Percentiles rank a stretch among this genome's conserved stretches.
These are phyloP conservation scores for Microctenopoma lineatum DNA, from an alignment of 2,797 vertebrate genomes.

Conservation along the genomic window DNA sequence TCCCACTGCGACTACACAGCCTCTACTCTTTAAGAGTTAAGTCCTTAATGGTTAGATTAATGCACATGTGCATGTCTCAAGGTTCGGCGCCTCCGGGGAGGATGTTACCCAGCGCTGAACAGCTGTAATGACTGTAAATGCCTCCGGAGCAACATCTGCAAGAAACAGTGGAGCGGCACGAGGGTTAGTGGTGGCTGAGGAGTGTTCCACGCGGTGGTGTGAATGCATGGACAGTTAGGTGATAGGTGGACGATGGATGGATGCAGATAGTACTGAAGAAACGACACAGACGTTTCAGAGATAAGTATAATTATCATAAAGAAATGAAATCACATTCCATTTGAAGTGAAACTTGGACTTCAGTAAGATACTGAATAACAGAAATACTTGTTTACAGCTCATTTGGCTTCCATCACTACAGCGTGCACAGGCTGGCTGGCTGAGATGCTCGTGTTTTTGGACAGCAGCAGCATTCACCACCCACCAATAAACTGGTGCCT, in stretches of 20 bases:
- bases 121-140: conserved; percentile 63
- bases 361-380: neutral
- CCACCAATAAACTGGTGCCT: conserved; percentile 24
- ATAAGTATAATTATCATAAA: neutral
- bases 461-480: conserved; percentile 25
- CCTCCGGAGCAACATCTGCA: conserved; percentile 74
- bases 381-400: conserved; percentile 19
- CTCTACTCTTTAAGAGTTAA: conserved; percentile 47
- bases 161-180: conserved; percentile 30
- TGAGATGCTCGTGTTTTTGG: conserved; percentile 27
- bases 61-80: conserved; percentile 62
- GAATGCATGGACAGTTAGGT: neutral
- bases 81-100: conserved; percentile 50
- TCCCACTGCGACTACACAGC: conserved; percentile 43
- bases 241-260: neutral
- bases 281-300: neutral
- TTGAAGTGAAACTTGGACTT: neutral
- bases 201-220: neutral
- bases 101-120: conserved; percentile 57
- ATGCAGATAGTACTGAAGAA: neutral
- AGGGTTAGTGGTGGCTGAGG: conserved; percentile 16
- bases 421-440: conserved; percentile 11
- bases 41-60: conserved; percentile 72
- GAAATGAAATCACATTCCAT: neutral
- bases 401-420: conserved; percentile 22